A percentile compares a stretch with the other conserved stretches of the same genome.
Evolutionary conservation across 2,113 vertebrate species (phyloP).

Genomic region (Platysteira castanea): DNA sequence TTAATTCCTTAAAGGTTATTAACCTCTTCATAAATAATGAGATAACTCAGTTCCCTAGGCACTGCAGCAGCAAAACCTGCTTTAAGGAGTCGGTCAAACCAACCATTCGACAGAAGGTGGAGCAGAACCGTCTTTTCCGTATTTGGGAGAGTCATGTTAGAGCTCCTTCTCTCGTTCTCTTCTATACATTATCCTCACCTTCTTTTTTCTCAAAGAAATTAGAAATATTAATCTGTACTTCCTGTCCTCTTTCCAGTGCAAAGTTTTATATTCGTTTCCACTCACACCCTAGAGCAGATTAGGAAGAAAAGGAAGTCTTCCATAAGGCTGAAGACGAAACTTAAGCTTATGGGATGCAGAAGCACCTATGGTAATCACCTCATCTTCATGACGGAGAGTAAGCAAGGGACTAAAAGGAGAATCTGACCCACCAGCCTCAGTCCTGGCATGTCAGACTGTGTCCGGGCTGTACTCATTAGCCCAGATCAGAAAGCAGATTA

Average conservation of each 20-base stretch:
- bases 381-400: background rate
- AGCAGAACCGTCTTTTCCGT: background rate
- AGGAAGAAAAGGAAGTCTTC: background rate
- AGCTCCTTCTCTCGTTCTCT: background rate
- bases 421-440: background rate
- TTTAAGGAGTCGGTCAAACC: background rate
- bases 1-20: constrained; percentile 14
- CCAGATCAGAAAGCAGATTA: background rate
- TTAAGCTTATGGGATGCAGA: background rate
- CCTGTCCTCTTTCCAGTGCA: background rate
- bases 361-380: background rate
- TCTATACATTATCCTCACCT: background rate
- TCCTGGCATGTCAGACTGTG: background rate
- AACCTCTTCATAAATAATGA: background rate
- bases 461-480: background rate
- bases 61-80: background rate
- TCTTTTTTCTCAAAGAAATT: background rate
- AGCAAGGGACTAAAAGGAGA: background rate
- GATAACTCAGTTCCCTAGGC: background rate
- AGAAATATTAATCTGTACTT: background rate
- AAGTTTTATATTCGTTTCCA: background rate
- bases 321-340: background rate
- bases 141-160: background rate
- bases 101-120: background rate
- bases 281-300: background rate